Evolutionary conservation across 2,888 invertebrate species (phyloP), one percentile per base, ranked within the genome.

Genomic region (Mesorhabditis spiculigera): DNA sequence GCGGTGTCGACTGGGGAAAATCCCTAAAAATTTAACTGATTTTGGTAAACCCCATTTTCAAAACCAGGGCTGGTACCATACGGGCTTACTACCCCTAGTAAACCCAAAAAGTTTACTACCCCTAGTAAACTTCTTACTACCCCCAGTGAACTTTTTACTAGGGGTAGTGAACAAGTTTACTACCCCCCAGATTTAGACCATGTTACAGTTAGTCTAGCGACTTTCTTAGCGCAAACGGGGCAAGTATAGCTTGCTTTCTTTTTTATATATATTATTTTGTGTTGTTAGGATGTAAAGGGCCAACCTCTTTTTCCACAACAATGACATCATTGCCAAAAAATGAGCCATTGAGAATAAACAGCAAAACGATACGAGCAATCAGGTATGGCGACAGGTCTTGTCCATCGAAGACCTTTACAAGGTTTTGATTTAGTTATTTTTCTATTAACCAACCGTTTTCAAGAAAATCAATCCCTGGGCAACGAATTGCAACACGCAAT

Each of bases 391-490:
- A 50, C 10, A 50, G 10, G n/a, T 50, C n/a, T n/a, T 50, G 58
- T 13, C 58, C 58, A n/a, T 50, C 58, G n/a, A 50, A 50, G n/a
- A 50, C n/a, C 58, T 50, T 10, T 13, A 50, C 1, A 50, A 10
- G 2, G n/a, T 50, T 50, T 2, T 50, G 1, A 13, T 50, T n/a
- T 50, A 13, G 58, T 50, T 50, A 13, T 50, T 1, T 50, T 50
- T 10, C 0, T 10, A 2, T 50, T 50, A 3, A 50, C n/a, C 0
- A 13, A 50, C 58, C 58, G n/a, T 50, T 50, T 50, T 50, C 58
- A 50, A 50, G 58, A 50, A 50, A 13, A 50, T 50, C 58, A 50
- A 50, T 50, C 58, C 58, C n/a, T 50, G 58, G n/a, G 58, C 58
- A 50, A 50, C n/a, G 10, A 50, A n/a, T n/a, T 50, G 58, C 10